A percentile compares a stretch with the other conserved stretches of the same genome.
Conservation (phyloP, 1,140 invertebrate genomes). For the Subanguina moxae region DNA sequence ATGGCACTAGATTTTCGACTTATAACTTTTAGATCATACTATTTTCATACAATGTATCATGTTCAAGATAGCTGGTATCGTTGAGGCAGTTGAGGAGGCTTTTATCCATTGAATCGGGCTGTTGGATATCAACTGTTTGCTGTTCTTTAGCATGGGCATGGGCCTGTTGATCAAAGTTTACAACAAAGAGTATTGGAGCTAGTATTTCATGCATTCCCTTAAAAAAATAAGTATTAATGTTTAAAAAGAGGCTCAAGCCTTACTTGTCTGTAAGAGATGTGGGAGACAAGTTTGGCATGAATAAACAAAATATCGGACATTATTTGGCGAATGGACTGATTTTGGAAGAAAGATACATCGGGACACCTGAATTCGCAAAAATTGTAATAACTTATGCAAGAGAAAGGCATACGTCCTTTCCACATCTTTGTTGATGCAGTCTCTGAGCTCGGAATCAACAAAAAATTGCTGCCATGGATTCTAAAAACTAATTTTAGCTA, state of each 20-base stretch:
- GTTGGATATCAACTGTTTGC: slow-evolving; percentile 2
- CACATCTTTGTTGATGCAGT: slow-evolving; percentile 74
- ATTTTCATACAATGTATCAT: slow-evolving; percentile 66
- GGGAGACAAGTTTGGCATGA: slow-evolving; percentile 71
- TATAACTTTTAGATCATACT: background rate
- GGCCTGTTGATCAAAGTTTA: slow-evolving; percentile 71
- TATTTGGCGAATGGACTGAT: slow-evolving; percentile 67
- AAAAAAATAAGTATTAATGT: background rate
- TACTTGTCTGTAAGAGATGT: slow-evolving; percentile 72
- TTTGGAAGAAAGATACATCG: slow-evolving; percentile 73
- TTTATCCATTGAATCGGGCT: slow-evolving; percentile 15
- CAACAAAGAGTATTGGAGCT: slow-evolving; percentile 72
- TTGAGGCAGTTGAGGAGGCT: slow-evolving; percentile 64
- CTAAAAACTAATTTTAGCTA: slow-evolving; percentile 27
- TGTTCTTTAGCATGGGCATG: slow-evolving; percentile 61
- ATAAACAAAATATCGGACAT: slow-evolving; percentile 72
- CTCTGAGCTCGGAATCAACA: slow-evolving; percentile 71
- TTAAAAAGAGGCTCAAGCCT: background rate
- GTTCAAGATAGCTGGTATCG: slow-evolving; percentile 69
- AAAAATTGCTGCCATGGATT: slow-evolving; percentile 74
- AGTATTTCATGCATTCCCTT: slow-evolving; percentile 79
- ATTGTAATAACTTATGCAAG: slow-evolving; percentile 2
- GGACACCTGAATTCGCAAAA: slow-evolving; percentile 65
- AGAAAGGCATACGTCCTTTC: slow-evolving; percentile 66
- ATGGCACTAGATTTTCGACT: slow-evolving; percentile 60